phyloP scores from a whole-genome alignment of 2,113 vertebrate species.

The Poicephalus meyeri region DNA sequence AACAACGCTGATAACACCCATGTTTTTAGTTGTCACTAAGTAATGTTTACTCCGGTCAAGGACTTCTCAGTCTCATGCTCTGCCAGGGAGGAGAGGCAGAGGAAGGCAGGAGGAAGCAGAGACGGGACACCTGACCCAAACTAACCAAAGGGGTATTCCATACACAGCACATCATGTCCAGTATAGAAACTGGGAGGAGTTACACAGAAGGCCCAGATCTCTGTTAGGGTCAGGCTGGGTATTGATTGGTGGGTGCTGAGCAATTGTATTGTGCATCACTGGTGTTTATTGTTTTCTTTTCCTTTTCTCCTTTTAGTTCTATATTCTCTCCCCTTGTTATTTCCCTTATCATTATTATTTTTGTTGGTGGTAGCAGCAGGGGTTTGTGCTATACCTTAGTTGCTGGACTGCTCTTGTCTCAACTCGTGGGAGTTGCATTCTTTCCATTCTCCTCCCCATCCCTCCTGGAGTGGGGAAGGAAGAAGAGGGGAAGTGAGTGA shows the following conservation, averaged over 20 bases:
- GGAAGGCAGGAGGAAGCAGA: not conserved
- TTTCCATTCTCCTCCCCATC: not conserved
- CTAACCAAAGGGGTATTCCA: not conserved
- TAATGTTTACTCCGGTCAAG: not conserved
- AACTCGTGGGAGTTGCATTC: not conserved
- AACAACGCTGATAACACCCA: not conserved
- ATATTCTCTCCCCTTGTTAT: not conserved
- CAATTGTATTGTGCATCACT: not conserved
- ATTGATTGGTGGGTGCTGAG: not conserved
- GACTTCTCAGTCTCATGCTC: not conserved
- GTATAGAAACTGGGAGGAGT: not conserved
- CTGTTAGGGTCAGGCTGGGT: not conserved
- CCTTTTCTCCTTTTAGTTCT: not conserved
- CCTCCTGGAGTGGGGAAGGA: not conserved
- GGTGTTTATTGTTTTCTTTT: not conserved
- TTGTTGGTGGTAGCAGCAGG: not conserved
- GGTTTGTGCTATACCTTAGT: not conserved
- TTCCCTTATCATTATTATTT: not conserved
- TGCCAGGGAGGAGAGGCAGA: not conserved
- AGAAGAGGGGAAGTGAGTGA: not conserved
- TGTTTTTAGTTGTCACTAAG: not conserved
- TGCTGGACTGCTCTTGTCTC: not conserved
- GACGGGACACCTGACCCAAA: not conserved
- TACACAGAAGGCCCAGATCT: not conserved
- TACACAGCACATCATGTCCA: not conserved